Evolutionary conservation across 2,888 invertebrate species (phyloP), one percentile per base, ranked within the genome.

Genomic region (Catocala sponsa): DNA sequence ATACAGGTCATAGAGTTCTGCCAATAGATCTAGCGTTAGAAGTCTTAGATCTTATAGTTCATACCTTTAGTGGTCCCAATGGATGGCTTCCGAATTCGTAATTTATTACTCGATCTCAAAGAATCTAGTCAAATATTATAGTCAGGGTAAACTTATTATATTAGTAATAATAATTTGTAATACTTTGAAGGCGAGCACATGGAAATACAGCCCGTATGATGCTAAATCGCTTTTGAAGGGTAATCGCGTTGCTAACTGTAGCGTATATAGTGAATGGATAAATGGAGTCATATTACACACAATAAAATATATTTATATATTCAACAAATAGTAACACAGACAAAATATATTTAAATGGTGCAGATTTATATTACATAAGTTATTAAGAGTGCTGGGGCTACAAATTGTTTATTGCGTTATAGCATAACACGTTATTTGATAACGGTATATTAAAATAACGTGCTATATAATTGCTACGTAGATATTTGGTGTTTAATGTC

Each of bases 61-160:
- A 71, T 76, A 79, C 75, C 77, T 82, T 82, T 78, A 80, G 60
- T 59, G 56, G 64, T 67, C 74, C 74, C 62, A 72, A 79, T 73
- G 76, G 78, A 78, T 75, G 73, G 79, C 80, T 86, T 84, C 81
- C 80, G 79, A 81, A 72, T 78, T 79, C 65, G 74, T 80, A 78
- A 70, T 68, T 72, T 76, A 66, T 68, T 68, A 70, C 47, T 76
- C 65, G 70, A 73, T 74, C 74, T 77, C 74, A 72, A 65, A 55
- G 63, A 76, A 76, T 78, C 80, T 84, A 82, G 83, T 84, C 84
- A 76, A 80, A 81, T 74, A 78, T 72, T 76, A 70, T 78, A 79
- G 79, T 79, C 83, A 84, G 83, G 82, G 83, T 83, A 81, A 77
- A 71, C 59, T 52, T 64, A 67, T 69, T 50, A 63, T 66, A 53